Base-by-base conservation (phyloP, 2,797 vertebrate species). In the Sebastolobus alascanus region DNA sequence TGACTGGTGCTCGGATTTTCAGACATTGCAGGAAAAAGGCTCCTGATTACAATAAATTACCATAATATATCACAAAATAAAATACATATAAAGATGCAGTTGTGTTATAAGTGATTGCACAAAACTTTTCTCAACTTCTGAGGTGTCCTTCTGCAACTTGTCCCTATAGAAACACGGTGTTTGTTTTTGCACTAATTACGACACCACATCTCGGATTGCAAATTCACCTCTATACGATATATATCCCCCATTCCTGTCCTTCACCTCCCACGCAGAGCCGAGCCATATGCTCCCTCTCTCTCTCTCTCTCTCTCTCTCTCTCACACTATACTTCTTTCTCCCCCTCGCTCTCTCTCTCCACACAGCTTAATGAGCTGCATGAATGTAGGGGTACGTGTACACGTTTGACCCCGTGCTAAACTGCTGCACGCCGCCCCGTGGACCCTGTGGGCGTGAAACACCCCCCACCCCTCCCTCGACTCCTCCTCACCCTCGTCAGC, bases 261-360 rank as follows among this genome's bases (percentile, higher is more conserved):
- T 91, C 84, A 93, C 91, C 92, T 93, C 94, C 93, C 89, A 94
- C 95, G 92, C 94, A 89, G 82, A 89, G 87, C 85, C 66, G 27
- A 84, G 87, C 95, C 95, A 96, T 96, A 96, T 96, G 95, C 89
- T 95, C 77, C 73, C 75, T 84, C 72, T 70, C 83, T 50, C 70
- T 82, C 66, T 61, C 73, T 80, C 64, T 29, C 12, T 33, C n/a
- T 58, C 66, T 83, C 71, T 82, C 59, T 63, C 69, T 83, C 67
- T 65, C 65, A 68, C 60, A 12, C 59, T 84, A 40, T 68, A 50
- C 63, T 66, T 67, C 75, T 35, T 20, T 58, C 77, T 22, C 72
- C 59, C 77, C 38, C 79, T 29, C 46, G 18, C 10, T n/a, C 20
- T 64, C 69, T 83, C 77, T 43, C 76, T 72, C 50, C 40, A 20